Base-by-base conservation (phyloP, 1,140 invertebrate species). In the Anagrus nilaparvatae region DNA sequence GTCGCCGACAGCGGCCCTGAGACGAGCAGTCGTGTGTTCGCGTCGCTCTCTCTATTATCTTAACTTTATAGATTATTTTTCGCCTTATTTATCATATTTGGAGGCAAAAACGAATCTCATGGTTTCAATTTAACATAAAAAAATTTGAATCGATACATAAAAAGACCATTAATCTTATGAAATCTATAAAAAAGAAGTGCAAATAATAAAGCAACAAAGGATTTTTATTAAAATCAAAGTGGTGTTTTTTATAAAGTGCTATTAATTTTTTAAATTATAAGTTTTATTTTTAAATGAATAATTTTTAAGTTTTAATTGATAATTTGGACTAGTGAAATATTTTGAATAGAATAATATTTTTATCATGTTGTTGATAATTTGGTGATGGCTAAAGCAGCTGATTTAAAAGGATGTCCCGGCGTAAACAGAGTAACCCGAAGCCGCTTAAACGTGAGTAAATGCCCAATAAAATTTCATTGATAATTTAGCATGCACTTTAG, bases 381-480 rank as follows among this genome's bases (percentile, higher is more conserved):
- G 65, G 63, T 65, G 65, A 66, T 63, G 58, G 64, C 38, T 20
- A 33, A 31, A 18, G 25, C 37, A 5, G 29, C 59, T 57, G 55
- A 66, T 43, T 52, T 47, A 48, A 58, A 60, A 69, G 60, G 60
- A 78, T 78, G 76, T 77, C 76, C 56, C 71, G 76, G 49, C 68
- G 76, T 60, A 78, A 78, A 63, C 76, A 78, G 63, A 76, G 74
- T 55, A 77, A 78, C 55, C 76, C 76, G 44, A 78, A 78, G 60
- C 74, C 76, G 50, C 60, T 77, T 39, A 78, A 77, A 76, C 67
- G 76, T 78, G 66, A 76, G 74, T 72, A n/a, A n/a, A n/a, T n/a
- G n/a, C n/a, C n/a, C n/a, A n/a, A n/a, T n/a, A n/a, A n/a, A n/a
- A n/a, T n/a, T n/a, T n/a, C n/a, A n/a, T n/a, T n/a, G n/a, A n/a